Base-by-base conservation (phyloP, 2,113 vertebrate species). In the Furnarius figulus region DNA sequence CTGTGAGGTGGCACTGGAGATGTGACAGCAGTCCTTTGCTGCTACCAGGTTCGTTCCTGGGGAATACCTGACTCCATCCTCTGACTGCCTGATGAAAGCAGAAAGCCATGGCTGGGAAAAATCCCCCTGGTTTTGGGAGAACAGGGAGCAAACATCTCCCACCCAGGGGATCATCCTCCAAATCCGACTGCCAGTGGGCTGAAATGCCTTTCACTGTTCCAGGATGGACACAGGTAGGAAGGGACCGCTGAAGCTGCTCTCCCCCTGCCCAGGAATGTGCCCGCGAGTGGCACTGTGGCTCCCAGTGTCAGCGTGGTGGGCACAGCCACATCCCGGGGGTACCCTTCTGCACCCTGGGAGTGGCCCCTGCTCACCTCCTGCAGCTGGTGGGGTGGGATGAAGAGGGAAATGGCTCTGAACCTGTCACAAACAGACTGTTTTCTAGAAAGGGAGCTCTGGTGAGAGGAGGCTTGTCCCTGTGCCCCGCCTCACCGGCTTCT, bases 261-360 rank as follows among this genome's bases (percentile, higher is more conserved):
- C 0, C 2, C 11, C 10, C 40, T 16, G 39, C 33, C 53, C 67
- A 5, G 73, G 47, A 62, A 42, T 5, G 11, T 1, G 19, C 21
- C 44, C 2, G 8, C 0, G 9, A 44, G 6, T 0, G 37, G 49
- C 33, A 21, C 3, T 0, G 1, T 0, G 17, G n/a, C 49, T 56
- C n/a, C 66, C 0, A 0, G 4, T 30, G 63, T 13, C 67, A 24
- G 7, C 19, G 0, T 2, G 10, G 59, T 2, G 3, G 65, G 14
- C 35, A 63, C 66, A 40, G 55, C 25, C 33, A 6, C 0, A 1
- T 31, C 30, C 65, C 52, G 31, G 22, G 28, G 5, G 6, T 55
- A 10, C 42, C 10, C 3, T 25, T 80, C 35, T 4, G 6, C 4
- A 1, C 24, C 35, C 59, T 28, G 2, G 8, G 2, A 20, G 52